These are phyloP conservation scores for Lethenteron reissneri DNA, from an alignment of 2,113 vertebrate species.

Conservation along the genomic window DNA sequence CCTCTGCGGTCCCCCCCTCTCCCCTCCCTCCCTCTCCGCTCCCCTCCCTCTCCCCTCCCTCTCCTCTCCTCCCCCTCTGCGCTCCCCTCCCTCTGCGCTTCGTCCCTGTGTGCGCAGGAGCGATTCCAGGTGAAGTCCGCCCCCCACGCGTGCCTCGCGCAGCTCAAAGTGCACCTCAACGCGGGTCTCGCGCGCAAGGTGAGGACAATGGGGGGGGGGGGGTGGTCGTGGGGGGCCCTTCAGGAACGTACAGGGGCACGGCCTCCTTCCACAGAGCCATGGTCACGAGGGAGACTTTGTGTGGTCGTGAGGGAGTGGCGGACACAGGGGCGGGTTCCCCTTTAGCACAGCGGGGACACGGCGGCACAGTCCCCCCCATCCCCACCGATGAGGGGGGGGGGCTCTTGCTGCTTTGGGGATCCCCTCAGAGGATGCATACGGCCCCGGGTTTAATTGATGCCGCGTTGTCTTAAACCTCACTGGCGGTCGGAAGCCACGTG, in stretches of 20 bases:
- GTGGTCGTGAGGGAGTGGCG: not conserved
- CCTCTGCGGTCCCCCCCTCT: not conserved
- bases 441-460: too few relatives aligned
- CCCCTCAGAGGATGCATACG: too few relatives aligned
- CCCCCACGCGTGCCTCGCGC: slow-evolving; percentile 80
- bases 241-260: not conserved
- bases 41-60: not conserved
- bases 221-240: not conserved
- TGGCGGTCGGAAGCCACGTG: too few relatives aligned
- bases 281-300: slow-evolving; percentile 14
- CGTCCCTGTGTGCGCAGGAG: slow-evolving; percentile 27
- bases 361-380: not conserved
- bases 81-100: not conserved
- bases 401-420: too few relatives aligned
- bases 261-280: not conserved
- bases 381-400: too few relatives aligned
- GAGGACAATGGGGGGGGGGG: slow-evolving; percentile 9
- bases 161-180: slow-evolving; percentile 68
- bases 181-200: slow-evolving; percentile 74
- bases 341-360: too few relatives aligned
- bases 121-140: slow-evolving; percentile 92
- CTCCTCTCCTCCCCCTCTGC: too few relatives aligned
- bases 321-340: not conserved
- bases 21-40: not conserved
- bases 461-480: too few relatives aligned